phyloP scores from a whole-genome alignment of 2,888 invertebrate genomes.

The Adela reaumurella region DNA sequence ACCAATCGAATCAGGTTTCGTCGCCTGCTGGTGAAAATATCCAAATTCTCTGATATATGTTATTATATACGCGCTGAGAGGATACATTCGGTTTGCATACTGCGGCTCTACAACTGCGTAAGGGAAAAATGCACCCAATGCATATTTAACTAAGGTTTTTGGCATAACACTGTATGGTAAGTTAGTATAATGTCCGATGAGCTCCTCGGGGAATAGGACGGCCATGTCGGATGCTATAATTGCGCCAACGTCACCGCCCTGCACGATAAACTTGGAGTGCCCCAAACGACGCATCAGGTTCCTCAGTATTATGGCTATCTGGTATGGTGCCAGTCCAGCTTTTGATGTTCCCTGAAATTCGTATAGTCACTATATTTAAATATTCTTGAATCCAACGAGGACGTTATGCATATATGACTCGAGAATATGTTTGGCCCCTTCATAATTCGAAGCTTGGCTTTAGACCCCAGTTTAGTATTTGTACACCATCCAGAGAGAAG shows the following conservation, averaged over 20 bases:
- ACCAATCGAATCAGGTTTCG: constrained; percentile 74
- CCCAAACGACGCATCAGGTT: constrained; percentile 70
- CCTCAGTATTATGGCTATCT: constrained; percentile 57
- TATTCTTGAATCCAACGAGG: too few species aligned
- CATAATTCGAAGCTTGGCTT: too few species aligned
- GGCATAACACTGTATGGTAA: too few species aligned
- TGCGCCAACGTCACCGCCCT: constrained; percentile 74
- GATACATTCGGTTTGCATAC: constrained; percentile 44
- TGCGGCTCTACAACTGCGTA: constrained; percentile 43
- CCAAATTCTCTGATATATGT: constrained; percentile 38
- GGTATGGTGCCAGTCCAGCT: constrained; percentile 55
- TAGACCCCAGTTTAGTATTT: too few species aligned
- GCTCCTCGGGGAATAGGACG: constrained; percentile 55
- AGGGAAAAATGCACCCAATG: constrained; percentile 46
- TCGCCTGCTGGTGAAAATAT: constrained; percentile 56
- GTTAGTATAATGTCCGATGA: constrained; percentile 58
- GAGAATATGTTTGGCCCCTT: too few species aligned
- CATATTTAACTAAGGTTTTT: constrained; percentile 5
- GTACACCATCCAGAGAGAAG: too few species aligned
- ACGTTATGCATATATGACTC: too few species aligned
- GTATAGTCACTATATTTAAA: background rate
- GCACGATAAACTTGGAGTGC: constrained; percentile 60
- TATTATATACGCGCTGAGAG: constrained; percentile 51
- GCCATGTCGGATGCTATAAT: constrained; percentile 57
- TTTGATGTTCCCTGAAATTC: constrained; percentile 38